Percentiles rank a stretch among this genome's conserved stretches.
phyloP scores from a whole-genome alignment of 2,113 vertebrate species.

The Sturnus vulgaris region DNA sequence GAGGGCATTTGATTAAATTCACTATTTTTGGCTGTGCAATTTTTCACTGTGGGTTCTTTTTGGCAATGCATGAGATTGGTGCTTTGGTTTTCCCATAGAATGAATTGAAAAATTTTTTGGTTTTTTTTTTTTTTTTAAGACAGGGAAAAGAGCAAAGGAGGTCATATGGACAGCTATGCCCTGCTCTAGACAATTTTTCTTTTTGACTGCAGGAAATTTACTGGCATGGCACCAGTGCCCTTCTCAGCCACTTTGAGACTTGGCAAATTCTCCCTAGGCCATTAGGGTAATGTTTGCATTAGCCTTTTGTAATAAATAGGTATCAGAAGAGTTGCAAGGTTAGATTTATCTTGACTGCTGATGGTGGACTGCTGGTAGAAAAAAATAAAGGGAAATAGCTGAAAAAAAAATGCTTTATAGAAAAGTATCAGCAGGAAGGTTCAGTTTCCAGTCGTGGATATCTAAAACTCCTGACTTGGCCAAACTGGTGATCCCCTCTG shows the following conservation, averaged over 20 bases:
- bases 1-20: not conserved
- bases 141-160: not conserved
- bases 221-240: not conserved
- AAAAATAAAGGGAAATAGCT: not conserved
- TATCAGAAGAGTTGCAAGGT: not conserved
- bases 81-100: not conserved
- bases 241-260: constrained; percentile 3
- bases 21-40: not conserved
- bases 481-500: not conserved
- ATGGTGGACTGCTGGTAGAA: not conserved
- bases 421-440: not conserved
- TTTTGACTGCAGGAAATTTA: not conserved
- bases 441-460: not conserved
- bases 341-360: not conserved
- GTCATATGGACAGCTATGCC: not conserved
- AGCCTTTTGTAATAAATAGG: not conserved
- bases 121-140: not conserved
- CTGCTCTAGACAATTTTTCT: not conserved
- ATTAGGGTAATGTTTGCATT: constrained; percentile 6
- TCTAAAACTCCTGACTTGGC: not conserved
- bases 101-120: not conserved
- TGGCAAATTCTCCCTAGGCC: not conserved
- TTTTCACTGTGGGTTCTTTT: not conserved
- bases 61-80: not conserved
- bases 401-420: not conserved